Percentiles rank a stretch among this genome's conserved stretches.
These are phyloP conservation scores for Tenthredo distinguenda DNA, from an alignment of 2,888 invertebrate genomes.

Conservation along the genomic window DNA sequence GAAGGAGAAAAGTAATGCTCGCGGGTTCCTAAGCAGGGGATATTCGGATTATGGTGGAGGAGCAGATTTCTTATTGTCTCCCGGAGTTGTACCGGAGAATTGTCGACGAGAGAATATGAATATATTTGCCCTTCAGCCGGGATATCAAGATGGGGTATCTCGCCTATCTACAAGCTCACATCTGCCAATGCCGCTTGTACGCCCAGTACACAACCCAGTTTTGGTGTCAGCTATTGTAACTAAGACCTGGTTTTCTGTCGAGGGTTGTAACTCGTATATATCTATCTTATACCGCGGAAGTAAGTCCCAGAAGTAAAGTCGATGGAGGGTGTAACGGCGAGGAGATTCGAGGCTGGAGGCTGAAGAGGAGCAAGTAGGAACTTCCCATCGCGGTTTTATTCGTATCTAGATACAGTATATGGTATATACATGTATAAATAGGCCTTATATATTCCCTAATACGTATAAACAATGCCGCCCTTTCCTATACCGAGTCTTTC, in stretches of 20 bases:
- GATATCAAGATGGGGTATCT: not conserved
- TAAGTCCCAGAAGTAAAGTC: constrained; percentile 3
- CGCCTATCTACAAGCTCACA: not conserved
- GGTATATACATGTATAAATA: constrained; percentile 23
- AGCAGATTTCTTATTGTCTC: not conserved
- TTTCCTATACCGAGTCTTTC: not conserved
- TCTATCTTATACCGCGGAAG: not conserved
- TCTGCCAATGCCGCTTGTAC: not conserved
- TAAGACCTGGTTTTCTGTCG: not conserved
- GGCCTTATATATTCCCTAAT: constrained; percentile 32
- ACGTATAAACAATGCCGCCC: constrained; percentile 37
- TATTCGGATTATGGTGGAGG: not conserved
- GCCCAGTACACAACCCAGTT: not conserved
- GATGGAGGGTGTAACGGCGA: not conserved
- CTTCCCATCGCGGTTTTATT: not conserved
- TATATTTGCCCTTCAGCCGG: not conserved
- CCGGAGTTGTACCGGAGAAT: not conserved
- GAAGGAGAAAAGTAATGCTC: not conserved
- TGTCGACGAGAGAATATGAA: not conserved
- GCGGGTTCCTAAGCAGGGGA: not conserved
- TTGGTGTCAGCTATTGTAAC: constrained; percentile 12
- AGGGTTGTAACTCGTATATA: not conserved
- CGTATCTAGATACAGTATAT: not conserved
- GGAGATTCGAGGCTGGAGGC: not conserved
- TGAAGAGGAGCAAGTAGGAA: not conserved